Percentiles rank a stretch among this genome's conserved stretches.
These are phyloP conservation scores for Centroberyx gerrardi DNA, from an alignment of 2,797 vertebrate species.

Conservation along the genomic window DNA sequence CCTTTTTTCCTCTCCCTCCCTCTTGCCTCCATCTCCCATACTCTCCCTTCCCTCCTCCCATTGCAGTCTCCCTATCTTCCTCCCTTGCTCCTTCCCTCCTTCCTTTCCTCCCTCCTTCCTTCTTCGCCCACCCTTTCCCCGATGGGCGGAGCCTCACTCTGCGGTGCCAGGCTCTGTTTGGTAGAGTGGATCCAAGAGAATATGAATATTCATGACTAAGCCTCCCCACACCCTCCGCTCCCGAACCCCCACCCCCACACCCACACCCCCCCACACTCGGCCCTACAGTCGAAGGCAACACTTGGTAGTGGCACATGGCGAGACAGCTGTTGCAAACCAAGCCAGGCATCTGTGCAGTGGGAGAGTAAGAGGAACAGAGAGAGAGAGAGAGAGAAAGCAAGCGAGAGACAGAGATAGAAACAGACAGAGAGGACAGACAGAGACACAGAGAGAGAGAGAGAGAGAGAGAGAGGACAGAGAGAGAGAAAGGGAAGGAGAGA, in stretches of 20 bases:
- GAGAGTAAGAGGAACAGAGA: conserved; percentile 69
- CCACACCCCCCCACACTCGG: conserved; percentile 46
- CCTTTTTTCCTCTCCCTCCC: conserved; percentile 10
- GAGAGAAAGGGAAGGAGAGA: conserved; percentile 9
- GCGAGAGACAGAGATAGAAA: conserved; percentile 34
- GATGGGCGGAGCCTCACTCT: conserved; percentile 78
- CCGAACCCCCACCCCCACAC: conserved; percentile 43
- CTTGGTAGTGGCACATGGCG: conserved; percentile 89
- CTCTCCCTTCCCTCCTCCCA: conserved; percentile 27
- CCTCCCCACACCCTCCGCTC: conserved; percentile 64
- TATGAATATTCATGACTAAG: conserved; percentile 88
- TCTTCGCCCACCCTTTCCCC: conserved; percentile 31
- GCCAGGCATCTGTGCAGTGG: conserved; percentile 88
- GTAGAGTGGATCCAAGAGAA: conserved; percentile 78
- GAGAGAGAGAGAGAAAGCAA: conserved; percentile 42
- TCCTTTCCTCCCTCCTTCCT: conserved; percentile 27
- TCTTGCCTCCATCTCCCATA: conserved; percentile 41
- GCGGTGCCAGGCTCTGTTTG: conserved; percentile 84
- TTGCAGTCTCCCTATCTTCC: conserved; percentile 13
- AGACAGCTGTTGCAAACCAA: conserved; percentile 89
- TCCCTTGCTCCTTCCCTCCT: conserved; percentile 35
- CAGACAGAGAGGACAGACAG: conserved; percentile 14
- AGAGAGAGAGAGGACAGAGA: conserved; percentile 7
- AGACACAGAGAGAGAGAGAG: conserved; percentile 5
- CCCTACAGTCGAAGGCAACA: conserved; percentile 84